Conservation (phyloP, 2,797 vertebrate species). For the Lacerta agilis region DNA sequence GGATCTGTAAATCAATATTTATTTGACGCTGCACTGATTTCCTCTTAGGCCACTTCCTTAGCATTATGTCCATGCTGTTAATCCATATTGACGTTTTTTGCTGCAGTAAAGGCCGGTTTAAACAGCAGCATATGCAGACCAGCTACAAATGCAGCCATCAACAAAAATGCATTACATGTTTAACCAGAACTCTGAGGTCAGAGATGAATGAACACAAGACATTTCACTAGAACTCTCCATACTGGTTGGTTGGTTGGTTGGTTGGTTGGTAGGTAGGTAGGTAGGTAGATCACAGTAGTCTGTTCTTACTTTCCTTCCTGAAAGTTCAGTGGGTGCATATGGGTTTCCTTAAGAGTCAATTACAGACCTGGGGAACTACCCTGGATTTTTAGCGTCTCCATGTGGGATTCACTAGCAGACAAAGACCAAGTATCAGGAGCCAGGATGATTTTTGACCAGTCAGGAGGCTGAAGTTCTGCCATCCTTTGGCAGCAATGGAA, state of each 20-base stretch:
- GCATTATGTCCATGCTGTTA: slow-evolving; percentile 7
- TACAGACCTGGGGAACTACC: not conserved
- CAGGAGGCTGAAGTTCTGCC: not conserved
- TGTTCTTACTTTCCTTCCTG: not conserved
- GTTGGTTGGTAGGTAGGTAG: not conserved
- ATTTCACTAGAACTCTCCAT: not conserved
- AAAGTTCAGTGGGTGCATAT: not conserved
- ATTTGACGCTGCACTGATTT: slow-evolving; percentile 2
- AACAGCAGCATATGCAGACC: not conserved
- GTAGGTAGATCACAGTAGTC: not conserved
- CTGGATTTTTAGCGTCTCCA: not conserved
- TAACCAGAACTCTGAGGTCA: not conserved
- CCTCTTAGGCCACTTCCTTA: slow-evolving; percentile 2
- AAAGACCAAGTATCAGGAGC: not conserved
- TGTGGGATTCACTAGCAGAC: not conserved
- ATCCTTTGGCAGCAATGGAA: not conserved
- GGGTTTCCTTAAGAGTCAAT: not conserved
- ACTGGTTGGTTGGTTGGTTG: not conserved
- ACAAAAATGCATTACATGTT: not conserved
- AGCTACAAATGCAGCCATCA: not conserved
- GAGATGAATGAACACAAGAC: not conserved
- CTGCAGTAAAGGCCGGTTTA: slow-evolving; percentile 1
- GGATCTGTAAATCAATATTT: slow-evolving; percentile 18
- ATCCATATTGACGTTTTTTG: slow-evolving; percentile 18
- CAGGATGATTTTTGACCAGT: not conserved